Evolutionary conservation across 2,888 invertebrate species (phyloP), one percentile per base, ranked within the genome.

Genomic region (Neoscelio sp.): DNA sequence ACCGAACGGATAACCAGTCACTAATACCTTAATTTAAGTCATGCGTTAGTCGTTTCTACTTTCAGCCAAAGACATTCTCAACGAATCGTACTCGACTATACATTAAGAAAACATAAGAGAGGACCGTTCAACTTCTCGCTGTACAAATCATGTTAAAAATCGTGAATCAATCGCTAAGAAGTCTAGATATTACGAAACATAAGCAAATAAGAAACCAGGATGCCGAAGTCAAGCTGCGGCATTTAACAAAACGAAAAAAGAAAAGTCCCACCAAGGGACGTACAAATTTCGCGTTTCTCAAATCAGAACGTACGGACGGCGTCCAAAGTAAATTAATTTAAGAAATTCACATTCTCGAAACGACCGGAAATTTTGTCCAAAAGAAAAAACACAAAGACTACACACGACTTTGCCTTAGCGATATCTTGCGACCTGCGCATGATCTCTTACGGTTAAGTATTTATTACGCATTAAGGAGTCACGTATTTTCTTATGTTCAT

Each of bases 361-460:
- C 7, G 2, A 50, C 8, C 8, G 13, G 10, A 20, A 58, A 26
- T 48, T 44, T 56, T 12, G 46, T 46, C 33, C 20, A 46, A 58
- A 58, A 44, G 6, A 38, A 18, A 44, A 44, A 44, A 44, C 15
- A 7, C 8, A 44, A 35, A 18, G 18, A 42, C 18, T 42, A 18
- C n/a, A 42, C 23, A 18, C 13, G 42, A 7, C 18, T 42, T 67
- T 62, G 52, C 52, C 67, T 67, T 68, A 17, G 28, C 18, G 42
- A 58, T 58, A 42, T 58, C 28, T 58, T 28, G 58, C 42, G 58
- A 40, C 12, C 42, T 13, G 58, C 33, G 62, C 62, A 68, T 68
- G 75, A 75, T 68, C 75, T 75, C 75, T 60, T 68, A 68, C 26
- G 12, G 7, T 42, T 67, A 75, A 75, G 75, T 68, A 75, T 75